Conservation (phyloP, 2,113 vertebrate genomes). For the Dermatemys mawii region DNA sequence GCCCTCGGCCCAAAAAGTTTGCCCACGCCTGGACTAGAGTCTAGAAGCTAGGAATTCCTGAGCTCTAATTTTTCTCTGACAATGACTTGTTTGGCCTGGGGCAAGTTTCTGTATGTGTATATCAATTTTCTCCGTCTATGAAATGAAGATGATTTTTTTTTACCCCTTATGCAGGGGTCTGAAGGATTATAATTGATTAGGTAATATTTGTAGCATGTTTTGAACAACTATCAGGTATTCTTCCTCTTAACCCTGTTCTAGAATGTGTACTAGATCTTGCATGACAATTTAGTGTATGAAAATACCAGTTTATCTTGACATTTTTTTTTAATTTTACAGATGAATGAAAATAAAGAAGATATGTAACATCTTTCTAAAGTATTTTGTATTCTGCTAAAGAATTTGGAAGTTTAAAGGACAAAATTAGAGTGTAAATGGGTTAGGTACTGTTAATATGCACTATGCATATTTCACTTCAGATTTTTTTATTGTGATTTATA, state of each 20-base stretch:
- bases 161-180: accelerated
- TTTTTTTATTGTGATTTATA: neutral
- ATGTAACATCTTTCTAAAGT: neutral
- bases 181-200: accelerated
- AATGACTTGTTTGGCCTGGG: neutral
- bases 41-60: neutral
- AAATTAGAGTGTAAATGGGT: neutral
- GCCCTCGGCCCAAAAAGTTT: no score
- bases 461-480: neutral
- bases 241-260: neutral
- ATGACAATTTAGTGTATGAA: neutral
- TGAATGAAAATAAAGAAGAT: neutral
- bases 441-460: neutral
- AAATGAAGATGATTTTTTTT: neutral
- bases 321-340: conserved; percentile 28
- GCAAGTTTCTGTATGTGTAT: neutral
- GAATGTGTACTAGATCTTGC: neutral
- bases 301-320: neutral
- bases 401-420: neutral
- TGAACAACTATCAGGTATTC: accelerated
- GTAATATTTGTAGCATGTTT: neutral
- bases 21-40: no score
- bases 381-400: neutral
- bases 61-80: neutral
- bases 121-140: neutral